These are phyloP conservation scores for Setipinna tenuifilis DNA, from an alignment of 2,797 vertebrate species.

Conservation along the genomic window DNA sequence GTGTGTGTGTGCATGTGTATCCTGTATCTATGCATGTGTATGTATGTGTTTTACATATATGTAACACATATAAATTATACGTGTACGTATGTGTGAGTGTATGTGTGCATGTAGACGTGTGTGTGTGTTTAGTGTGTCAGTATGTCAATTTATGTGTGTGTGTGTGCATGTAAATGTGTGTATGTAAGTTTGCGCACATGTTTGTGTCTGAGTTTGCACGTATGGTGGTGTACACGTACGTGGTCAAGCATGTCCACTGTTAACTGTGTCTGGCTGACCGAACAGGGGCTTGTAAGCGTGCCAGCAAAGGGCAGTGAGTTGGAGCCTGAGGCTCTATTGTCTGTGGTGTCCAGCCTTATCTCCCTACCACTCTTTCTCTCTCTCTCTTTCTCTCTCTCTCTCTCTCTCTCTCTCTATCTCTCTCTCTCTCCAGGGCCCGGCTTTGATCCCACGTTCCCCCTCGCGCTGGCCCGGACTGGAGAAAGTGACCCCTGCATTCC, in stretches of 20 bases:
- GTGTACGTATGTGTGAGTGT: not conserved
- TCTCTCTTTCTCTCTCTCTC: conserved; percentile 23
- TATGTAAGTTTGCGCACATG: too few species aligned
- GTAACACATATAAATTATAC: not conserved
- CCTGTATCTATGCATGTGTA: not conserved
- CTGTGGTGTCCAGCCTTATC: not conserved
- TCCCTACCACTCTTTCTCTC: conserved; percentile 17
- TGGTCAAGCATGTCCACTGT: too few species aligned
- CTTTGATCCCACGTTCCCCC: conserved; percentile 38
- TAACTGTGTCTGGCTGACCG: too few species aligned
- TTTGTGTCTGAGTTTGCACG: too few species aligned
- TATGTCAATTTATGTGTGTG: not conserved
- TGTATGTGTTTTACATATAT: not conserved
- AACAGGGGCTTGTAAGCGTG: too few species aligned
- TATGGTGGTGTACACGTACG: too few species aligned
- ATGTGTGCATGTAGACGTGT: not conserved
- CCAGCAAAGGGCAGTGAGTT: not conserved
- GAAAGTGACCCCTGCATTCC: conserved; percentile 46
- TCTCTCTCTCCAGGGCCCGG: not conserved
- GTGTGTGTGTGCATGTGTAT: not conserved
- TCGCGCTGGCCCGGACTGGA: not conserved
- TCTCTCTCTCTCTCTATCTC: conserved; percentile 18
- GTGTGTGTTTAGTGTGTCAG: not conserved
- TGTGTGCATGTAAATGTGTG: not conserved
- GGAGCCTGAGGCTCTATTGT: not conserved